Evolutionary conservation across 2,888 invertebrate species (phyloP).

Genomic region (Cantharis rufa): DNA sequence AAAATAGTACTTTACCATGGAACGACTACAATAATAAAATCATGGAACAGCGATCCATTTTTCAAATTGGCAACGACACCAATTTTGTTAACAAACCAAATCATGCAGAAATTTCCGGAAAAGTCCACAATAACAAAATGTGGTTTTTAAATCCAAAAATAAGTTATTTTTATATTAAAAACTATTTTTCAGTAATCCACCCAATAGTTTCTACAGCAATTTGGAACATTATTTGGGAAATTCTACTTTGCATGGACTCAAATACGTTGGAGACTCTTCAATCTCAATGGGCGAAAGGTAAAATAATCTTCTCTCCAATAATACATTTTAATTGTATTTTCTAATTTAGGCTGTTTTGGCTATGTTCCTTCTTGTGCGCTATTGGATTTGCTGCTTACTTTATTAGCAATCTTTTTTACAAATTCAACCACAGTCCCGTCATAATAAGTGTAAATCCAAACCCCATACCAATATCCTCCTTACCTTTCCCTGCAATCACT

Average conservation of each 20-base stretch:
- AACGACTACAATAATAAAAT: not conserved
- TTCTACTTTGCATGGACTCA: conserved; percentile 19
- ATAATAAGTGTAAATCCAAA: conserved; percentile 79
- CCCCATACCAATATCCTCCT: conserved; percentile 66
- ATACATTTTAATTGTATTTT: not conserved
- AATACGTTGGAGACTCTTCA: conserved; percentile 16
- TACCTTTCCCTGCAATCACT: conserved; percentile 84
- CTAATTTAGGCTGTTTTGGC: conserved; percentile 67
- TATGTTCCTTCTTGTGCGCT: conserved; percentile 68
- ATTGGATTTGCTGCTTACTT: conserved; percentile 70
- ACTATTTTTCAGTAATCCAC: not conserved
- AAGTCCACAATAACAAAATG: not conserved
- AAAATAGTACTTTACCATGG: not conserved
- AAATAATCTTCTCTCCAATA: not conserved
- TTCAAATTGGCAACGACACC: not conserved
- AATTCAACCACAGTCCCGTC: conserved; percentile 75
- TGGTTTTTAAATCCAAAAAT: not conserved
- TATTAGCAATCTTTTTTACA: conserved; percentile 72
- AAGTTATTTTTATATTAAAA: not conserved
- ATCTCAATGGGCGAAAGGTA: conserved; percentile 21
- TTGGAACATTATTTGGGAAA: conserved; percentile 5
- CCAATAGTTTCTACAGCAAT: not conserved
- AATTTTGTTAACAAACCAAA: not conserved
- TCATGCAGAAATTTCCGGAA: not conserved
- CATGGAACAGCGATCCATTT: not conserved